phyloP scores from a whole-genome alignment of 2,113 vertebrate genomes.

The Clarias gariepinus region DNA sequence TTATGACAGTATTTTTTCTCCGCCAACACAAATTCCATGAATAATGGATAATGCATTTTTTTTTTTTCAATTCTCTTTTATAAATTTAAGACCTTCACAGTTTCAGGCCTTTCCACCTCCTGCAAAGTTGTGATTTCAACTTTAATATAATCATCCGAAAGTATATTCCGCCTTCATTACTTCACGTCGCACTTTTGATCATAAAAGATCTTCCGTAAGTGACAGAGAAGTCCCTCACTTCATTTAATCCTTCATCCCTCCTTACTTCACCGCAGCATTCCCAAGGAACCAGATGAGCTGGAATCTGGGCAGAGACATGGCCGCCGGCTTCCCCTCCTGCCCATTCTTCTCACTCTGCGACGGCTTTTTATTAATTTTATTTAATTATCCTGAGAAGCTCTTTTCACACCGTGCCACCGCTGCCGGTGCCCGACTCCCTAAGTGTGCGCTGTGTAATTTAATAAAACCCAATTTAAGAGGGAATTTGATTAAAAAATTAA shows the following conservation, averaged over 20 bases:
- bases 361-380: constrained; percentile 76
- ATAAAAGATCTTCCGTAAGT: constrained; percentile 14
- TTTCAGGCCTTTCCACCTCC: constrained; percentile 6
- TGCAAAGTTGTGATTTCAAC: not conserved
- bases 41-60: not conserved
- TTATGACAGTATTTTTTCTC: not conserved
- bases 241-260: constrained; percentile 53
- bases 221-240: constrained; percentile 30
- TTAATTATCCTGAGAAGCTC: constrained; percentile 76
- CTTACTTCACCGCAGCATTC: constrained; percentile 63
- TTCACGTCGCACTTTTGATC: not conserved
- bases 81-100: not conserved
- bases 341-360: constrained; percentile 59
- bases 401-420: constrained; percentile 63
- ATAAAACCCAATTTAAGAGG: constrained; percentile 80
- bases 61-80: not conserved
- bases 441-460: constrained; percentile 80
- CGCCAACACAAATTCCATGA: not conserved
- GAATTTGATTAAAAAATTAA: constrained; percentile 83
- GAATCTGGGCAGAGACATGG: constrained; percentile 68
- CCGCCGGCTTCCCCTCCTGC: constrained; percentile 60
- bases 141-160: not conserved
- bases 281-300: constrained; percentile 65
- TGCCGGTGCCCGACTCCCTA: constrained; percentile 68
- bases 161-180: constrained; percentile 13